A percentile compares a stretch with the other conserved stretches of the same genome.
These are phyloP conservation scores for Lophius piscatorius DNA, from an alignment of 2,113 vertebrate genomes.

Conservation along the genomic window DNA sequence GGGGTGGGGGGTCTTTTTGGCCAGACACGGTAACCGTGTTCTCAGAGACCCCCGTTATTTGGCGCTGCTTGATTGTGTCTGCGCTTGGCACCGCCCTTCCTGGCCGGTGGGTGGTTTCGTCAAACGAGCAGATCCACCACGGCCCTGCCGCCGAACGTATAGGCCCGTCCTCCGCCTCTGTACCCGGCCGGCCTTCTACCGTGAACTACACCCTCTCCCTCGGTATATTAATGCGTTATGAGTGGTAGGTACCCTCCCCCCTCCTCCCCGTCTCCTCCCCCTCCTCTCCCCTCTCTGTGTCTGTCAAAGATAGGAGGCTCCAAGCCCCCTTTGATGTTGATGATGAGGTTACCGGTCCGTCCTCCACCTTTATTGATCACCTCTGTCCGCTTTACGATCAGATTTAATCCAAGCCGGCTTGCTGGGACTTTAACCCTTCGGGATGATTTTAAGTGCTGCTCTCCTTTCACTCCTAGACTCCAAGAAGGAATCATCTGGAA, in stretches of 20 bases:
- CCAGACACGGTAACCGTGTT: conserved; percentile 41
- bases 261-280: conserved; percentile 55
- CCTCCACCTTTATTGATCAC: conserved; percentile 62
- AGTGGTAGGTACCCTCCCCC: conserved; percentile 96
- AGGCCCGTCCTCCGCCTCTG: conserved; percentile 90
- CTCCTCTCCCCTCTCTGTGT: conserved; percentile 72
- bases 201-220: conserved; percentile 87
- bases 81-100: conserved; percentile 85
- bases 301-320: conserved; percentile 59
- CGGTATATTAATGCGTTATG: conserved; percentile 97
- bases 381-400: conserved; percentile 75
- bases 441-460: conserved; percentile 11
- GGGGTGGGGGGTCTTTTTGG: conserved; percentile 42
- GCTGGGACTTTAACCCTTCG: conserved; percentile 25
- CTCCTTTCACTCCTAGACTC: conserved; percentile 84
- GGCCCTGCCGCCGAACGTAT: conserved; percentile 89
- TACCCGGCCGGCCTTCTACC: conserved; percentile 89
- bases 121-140: conserved; percentile 90
- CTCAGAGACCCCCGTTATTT: conserved; percentile 64
- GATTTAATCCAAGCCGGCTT: conserved; percentile 64
- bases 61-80: conserved; percentile 68
- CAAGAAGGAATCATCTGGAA: conserved; percentile 96
- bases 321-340: conserved; percentile 72
- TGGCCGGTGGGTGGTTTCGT: conserved; percentile 88
- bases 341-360: conserved; percentile 66